Base-by-base conservation (phyloP, 2,113 vertebrate species). In the Felis chaus region DNA sequence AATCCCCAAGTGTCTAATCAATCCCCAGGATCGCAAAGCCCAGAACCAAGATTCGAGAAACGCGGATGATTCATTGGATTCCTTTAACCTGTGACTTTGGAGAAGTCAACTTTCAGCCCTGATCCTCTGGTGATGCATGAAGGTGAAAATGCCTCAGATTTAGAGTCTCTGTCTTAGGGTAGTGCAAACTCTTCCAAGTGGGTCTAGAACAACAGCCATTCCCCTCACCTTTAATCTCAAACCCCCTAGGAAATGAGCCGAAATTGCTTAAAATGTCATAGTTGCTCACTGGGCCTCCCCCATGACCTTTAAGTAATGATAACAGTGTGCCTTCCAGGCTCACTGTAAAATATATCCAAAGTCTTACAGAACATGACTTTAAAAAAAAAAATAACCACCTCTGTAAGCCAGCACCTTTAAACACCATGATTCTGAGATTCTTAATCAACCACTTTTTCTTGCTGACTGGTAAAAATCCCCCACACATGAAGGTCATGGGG, bases 231-330 rank as follows among this genome's bases (percentile, higher is more conserved):
- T 95, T 95, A 91, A 92, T 96, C 93, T 57, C 89, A 55, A 87
- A 79, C 36, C 82, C 61, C 61, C 33, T 57, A 65, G 61, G 94
- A 95, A 95, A 97, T 91, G 89, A 86, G 25, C 33, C 48, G 50
- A 94, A 93, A 4, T 69, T 95, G 73, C 66, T 86, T 97, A 73
- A 95, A 95, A 97, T 87, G 78, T 94, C 89, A 95, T 9, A 76
- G 33, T 48, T 87, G 91, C 39, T 89, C 82, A 50, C 50, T 5
- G 5, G 11, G 53, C 36, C 48, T 97, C 91, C 68, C 79, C 18
- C 48, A 55, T 82, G 91, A 95, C 95, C 86, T 92, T 85, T 87
- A 74, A 57, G 65, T 84, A 86, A 90, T 13, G 41, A 39, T 78
- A 91, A 73, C 76, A 78, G 18, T 41, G 48, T 68, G 88, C 7